Conservation (phyloP, 1,140 invertebrate genomes). For the Drosophila sp. region DNA sequence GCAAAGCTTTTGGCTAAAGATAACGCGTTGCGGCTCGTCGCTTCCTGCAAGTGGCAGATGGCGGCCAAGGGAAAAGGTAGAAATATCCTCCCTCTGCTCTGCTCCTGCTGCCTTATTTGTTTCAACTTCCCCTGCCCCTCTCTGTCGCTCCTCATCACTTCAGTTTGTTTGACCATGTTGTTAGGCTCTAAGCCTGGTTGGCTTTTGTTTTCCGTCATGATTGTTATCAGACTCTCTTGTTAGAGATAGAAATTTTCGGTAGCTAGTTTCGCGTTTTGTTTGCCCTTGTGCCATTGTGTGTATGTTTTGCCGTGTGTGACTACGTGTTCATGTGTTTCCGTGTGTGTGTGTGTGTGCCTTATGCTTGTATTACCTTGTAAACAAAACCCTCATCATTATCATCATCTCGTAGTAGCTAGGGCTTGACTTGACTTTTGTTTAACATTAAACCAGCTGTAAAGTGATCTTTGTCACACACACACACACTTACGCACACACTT, state of each 20-base stretch:
- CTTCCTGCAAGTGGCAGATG: slow-evolving; percentile 40
- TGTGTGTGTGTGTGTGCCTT: slow-evolving; percentile 15
- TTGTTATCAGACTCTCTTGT: slow-evolving; percentile 57
- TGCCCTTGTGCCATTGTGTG: slow-evolving; percentile 25
- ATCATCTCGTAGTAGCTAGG: not conserved
- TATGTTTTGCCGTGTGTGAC: slow-evolving; percentile 10
- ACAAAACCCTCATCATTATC: slow-evolving; percentile 71
- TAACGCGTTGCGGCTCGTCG: slow-evolving; percentile 60
- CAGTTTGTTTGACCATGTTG: slow-evolving; percentile 58
- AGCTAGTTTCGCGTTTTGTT: slow-evolving; percentile 56
- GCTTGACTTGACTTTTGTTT: slow-evolving; percentile 58
- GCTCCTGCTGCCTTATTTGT: not conserved
- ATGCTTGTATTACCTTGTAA: slow-evolving; percentile 58
- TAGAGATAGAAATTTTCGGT: slow-evolving; percentile 31
- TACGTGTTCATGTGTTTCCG: slow-evolving; percentile 1
- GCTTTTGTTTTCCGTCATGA: slow-evolving; percentile 70
- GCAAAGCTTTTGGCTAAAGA: slow-evolving; percentile 68
- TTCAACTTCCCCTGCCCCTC: no score
- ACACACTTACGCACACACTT: slow-evolving; percentile 13
- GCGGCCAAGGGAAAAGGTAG: slow-evolving; percentile 15
- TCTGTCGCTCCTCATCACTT: slow-evolving; percentile 15
- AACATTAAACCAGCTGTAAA: slow-evolving; percentile 63
- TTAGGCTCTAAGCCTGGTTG: slow-evolving; percentile 47
- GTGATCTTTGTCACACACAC: slow-evolving; percentile 59
- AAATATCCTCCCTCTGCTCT: not conserved